Evolutionary conservation across 1,140 invertebrate genomes (phyloP), one percentile per base, ranked within the genome.

Genomic region (Drosophila quadrilineata): DNA sequence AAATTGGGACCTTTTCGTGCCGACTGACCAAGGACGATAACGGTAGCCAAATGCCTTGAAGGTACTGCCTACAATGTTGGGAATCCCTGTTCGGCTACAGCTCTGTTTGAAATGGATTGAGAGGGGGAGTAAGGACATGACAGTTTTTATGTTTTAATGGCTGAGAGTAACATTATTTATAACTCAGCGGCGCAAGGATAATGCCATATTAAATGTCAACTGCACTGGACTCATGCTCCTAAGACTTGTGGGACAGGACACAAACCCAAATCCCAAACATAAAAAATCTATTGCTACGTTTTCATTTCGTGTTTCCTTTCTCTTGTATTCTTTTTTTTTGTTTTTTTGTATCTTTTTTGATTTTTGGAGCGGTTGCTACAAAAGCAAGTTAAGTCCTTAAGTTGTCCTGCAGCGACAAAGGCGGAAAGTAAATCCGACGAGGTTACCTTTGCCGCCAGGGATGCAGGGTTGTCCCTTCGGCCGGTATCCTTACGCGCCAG

Each of bases 241-340:
- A 76, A 64, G 76, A 74, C 77, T 70, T 84, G 65, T 63, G 76
- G 73, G 73, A 76, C 76, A n/a, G n/a, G n/a, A 58, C 69, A 57
- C 74, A 84, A n/a, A n/a, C n/a, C n/a, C 77, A 84, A 84, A 85
- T 85, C 77, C 79, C 79, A 84, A 77, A 84, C 77, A 84, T 84
- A 79, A 84, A 64, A 84, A 84, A 84, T 84, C 77, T 84, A 84
- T 84, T 84, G 77, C 73, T 53, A 6, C 50, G 53, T 40, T 63
- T 50, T 73, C 67, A 68, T 66, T 71, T 79, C 59, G n/a, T 35
- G 54, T 56, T 43, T 53, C 49, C 38, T 52, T 31, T 57, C n/a
- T 41, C 10, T 31, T 31, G 43, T n/a, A 17, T 49, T 35, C 28
- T 29, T 43, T 16, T 3, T 6, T 22, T 29, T 43, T 22, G 9